Evolutionary conservation across 2,888 invertebrate genomes (phyloP).

Genomic region (Scaptomyza polygonia): DNA sequence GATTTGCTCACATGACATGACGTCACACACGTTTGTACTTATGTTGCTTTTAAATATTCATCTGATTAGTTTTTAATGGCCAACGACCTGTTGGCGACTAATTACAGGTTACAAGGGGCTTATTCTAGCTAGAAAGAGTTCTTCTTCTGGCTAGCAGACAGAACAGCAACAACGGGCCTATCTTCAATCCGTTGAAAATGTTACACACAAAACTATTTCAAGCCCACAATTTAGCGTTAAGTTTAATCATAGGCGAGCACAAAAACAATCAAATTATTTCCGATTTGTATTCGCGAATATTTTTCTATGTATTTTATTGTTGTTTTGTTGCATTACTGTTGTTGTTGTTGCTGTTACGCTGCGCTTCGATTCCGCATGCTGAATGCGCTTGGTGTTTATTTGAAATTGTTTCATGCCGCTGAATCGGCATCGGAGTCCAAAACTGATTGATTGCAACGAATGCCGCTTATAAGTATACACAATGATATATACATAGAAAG

Average conservation of each 20-base stretch:
- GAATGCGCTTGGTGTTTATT: slow-evolving; percentile 33
- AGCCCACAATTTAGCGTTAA: background rate
- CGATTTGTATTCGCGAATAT: slow-evolving; percentile 43
- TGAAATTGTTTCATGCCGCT: slow-evolving; percentile 20
- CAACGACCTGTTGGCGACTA: slow-evolving; percentile 51
- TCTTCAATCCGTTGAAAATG: too few species aligned
- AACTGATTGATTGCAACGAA: slow-evolving; percentile 27
- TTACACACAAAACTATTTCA: background rate
- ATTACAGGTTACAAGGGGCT: slow-evolving; percentile 38
- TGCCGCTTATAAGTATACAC: background rate
- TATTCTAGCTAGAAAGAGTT: slow-evolving; percentile 18
- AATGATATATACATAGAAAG: background rate
- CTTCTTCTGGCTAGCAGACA: too few species aligned
- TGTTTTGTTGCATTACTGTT: slow-evolving; percentile 14
- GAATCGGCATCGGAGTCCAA: slow-evolving; percentile 22
- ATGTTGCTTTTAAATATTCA: background rate
- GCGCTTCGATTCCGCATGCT: slow-evolving; percentile 51
- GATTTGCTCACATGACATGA: slow-evolving; percentile 51
- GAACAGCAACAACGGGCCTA: too few species aligned
- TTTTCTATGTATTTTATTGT: slow-evolving; percentile 40
- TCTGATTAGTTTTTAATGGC: slow-evolving; percentile 29
- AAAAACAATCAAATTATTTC: slow-evolving; percentile 41
- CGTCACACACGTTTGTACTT: slow-evolving; percentile 54
- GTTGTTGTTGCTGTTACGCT: slow-evolving; percentile 23
- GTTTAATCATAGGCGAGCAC: slow-evolving; percentile 19